Conservation (phyloP, 2,888 invertebrate genomes). For the Pogonocherus hispidulus region DNA sequence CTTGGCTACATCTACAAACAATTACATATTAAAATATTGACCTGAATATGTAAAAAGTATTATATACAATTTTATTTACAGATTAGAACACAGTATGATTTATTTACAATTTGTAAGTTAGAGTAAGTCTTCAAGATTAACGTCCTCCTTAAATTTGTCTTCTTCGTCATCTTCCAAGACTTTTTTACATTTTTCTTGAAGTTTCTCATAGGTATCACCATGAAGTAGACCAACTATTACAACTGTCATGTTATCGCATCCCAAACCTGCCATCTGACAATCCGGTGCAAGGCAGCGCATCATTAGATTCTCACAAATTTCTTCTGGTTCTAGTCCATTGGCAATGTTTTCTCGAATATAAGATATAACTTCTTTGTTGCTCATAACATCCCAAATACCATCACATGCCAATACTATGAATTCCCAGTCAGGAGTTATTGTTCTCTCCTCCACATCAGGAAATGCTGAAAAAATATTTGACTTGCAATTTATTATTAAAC, state of each 20-base stretch:
- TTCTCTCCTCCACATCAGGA: conserved; percentile 90
- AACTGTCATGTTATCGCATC: conserved; percentile 99
- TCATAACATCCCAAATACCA: conserved; percentile 99
- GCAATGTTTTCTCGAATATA: conserved; percentile 90
- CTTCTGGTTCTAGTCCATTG: conserved; percentile 88
- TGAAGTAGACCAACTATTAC: conserved; percentile 86
- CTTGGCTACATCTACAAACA: conserved; percentile 16
- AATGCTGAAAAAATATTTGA: conserved; percentile 76
- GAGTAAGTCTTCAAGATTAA: conserved; percentile 15
- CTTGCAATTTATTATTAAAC: not conserved
- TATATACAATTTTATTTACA: conserved; percentile 43
- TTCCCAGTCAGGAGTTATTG: conserved; percentile 92
- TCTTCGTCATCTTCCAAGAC: conserved; percentile 32
- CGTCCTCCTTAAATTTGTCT: conserved; percentile 34
- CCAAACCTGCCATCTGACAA: conserved; percentile 95
- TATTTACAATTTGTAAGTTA: conserved; percentile 28
- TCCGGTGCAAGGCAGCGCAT: conserved; percentile 96
- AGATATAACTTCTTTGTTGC: conserved; percentile 92
- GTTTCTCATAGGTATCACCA: conserved; percentile 68
- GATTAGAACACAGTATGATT: conserved; percentile 32
- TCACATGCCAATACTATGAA: conserved; percentile 98
- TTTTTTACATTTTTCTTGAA: conserved; percentile 55
- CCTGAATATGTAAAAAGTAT: conserved; percentile 38
- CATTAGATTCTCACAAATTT: conserved; percentile 96
- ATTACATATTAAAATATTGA: conserved; percentile 30